Conservation (phyloP, 1,140 invertebrate species). For the Trigoniulus corallinus region DNA sequence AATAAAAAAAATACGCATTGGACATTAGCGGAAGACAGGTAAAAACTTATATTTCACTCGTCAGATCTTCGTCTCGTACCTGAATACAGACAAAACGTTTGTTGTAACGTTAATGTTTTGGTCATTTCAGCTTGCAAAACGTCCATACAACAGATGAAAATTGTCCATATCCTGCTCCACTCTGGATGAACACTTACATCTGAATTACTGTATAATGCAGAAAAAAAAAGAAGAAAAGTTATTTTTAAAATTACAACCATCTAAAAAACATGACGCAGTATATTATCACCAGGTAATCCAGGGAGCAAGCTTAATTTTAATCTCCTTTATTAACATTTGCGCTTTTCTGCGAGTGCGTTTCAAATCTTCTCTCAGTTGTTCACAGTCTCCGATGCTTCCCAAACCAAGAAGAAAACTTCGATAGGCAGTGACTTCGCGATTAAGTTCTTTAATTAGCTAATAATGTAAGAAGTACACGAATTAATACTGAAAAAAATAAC, state of each 20-base stretch:
- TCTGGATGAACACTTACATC: not conserved
- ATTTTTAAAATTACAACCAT: not conserved
- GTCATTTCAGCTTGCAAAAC: not conserved
- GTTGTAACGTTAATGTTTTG: not conserved
- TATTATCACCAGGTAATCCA: not conserved
- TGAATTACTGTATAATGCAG: not conserved
- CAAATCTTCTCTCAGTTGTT: slow-evolving; percentile 21
- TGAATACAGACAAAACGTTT: slow-evolving; percentile 1
- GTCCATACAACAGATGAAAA: not conserved
- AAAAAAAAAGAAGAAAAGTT: slow-evolving; percentile 1
- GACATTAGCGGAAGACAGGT: too few species aligned
- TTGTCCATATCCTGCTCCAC: not conserved
- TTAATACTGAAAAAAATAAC: not conserved
- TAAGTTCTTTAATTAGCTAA: slow-evolving; percentile 22
- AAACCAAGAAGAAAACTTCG: slow-evolving; percentile 19
- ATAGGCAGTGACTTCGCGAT: slow-evolving; percentile 21
- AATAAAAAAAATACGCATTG: not conserved
- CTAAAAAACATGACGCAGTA: not conserved
- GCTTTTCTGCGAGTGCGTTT: slow-evolving; percentile 20
- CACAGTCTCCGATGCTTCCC: slow-evolving; percentile 22
- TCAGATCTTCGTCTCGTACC: too few species aligned
- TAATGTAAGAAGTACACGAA: slow-evolving; percentile 7
- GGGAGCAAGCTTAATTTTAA: slow-evolving; percentile 16
- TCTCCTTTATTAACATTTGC: slow-evolving; percentile 17
- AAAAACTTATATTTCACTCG: too few species aligned